These are phyloP conservation scores for Cisticola juncidis DNA, from an alignment of 2,113 vertebrate genomes.

Conservation along the genomic window DNA sequence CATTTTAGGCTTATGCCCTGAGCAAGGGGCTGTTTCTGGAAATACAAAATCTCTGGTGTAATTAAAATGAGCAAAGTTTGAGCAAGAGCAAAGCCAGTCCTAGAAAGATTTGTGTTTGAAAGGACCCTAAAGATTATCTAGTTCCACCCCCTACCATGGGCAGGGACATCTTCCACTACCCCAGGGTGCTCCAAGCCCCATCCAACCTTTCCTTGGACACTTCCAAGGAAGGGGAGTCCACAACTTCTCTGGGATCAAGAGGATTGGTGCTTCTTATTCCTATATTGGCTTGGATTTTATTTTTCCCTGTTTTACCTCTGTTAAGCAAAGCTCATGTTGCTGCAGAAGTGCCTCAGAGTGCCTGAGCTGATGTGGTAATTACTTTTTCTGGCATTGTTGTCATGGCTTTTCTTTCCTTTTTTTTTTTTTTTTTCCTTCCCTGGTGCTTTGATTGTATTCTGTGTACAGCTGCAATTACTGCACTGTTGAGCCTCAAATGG, in stretches of 20 bases:
- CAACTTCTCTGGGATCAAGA: neutral
- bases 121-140: neutral
- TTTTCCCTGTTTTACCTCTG: neutral
- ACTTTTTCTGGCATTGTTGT: neutral
- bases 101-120: neutral
- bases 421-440: too few relatives aligned
- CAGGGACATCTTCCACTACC: neutral
- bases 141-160: neutral
- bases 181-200: neutral
- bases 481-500: neutral
- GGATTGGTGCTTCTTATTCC: neutral
- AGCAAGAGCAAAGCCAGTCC: neutral
- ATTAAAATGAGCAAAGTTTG: too few relatives aligned
- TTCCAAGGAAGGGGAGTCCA: neutral
- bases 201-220: rapidly evolving
- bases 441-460: neutral
- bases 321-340: neutral
- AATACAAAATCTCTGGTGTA: neutral
- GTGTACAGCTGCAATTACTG: neutral
- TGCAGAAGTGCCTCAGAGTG: neutral
- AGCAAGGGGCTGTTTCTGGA: neutral
- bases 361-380: neutral
- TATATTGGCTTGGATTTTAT: neutral
- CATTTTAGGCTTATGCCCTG: neutral
- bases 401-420: neutral